phyloP scores from a whole-genome alignment of 2,113 vertebrate genomes.

The Leucosticte australis region DNA sequence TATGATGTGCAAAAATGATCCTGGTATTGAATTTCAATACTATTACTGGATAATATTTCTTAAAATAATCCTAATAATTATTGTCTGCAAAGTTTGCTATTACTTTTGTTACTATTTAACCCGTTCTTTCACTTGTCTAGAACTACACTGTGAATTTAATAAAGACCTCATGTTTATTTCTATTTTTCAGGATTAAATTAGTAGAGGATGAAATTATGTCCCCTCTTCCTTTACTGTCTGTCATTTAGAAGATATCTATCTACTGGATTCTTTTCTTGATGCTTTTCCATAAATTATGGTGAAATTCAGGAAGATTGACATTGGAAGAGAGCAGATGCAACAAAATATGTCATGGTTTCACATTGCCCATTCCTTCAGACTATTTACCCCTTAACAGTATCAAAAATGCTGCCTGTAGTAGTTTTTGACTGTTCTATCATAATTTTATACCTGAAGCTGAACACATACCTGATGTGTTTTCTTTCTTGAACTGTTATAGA shows the following conservation, averaged over 20 bases:
- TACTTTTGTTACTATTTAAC: background rate
- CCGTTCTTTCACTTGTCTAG: background rate
- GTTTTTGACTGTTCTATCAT: background rate
- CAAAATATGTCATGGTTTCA: background rate
- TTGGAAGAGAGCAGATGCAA: background rate
- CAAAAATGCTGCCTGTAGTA: background rate
- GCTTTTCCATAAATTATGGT: background rate
- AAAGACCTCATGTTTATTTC: background rate
- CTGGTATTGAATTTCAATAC: background rate
- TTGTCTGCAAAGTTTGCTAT: background rate
- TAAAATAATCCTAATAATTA: background rate
- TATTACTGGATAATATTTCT: background rate
- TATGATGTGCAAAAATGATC: background rate
- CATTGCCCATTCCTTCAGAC: background rate
- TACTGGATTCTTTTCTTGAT: background rate
- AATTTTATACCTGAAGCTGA: background rate
- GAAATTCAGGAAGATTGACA: background rate
- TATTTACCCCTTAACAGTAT: background rate
- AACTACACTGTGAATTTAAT: background rate
- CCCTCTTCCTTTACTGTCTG: background rate
- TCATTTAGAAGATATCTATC: background rate
- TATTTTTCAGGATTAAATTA: background rate
- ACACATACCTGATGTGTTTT: background rate
- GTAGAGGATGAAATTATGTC: background rate
- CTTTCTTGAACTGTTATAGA: background rate